phyloP scores from a whole-genome alignment of 1,140 invertebrate species.

The Hyles vespertilio region DNA sequence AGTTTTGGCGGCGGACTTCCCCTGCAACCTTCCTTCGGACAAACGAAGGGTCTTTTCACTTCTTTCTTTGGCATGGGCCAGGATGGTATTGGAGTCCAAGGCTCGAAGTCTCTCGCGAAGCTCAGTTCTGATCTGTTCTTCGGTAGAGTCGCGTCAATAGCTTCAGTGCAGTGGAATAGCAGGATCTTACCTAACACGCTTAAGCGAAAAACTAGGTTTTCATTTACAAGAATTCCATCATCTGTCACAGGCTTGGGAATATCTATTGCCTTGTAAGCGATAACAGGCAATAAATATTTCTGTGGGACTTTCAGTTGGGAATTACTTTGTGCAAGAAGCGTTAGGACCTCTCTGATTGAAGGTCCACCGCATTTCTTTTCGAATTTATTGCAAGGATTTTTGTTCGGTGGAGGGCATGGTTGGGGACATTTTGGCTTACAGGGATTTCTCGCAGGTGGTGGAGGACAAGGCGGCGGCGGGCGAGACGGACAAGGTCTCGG shows the following conservation, averaged over 20 bases:
- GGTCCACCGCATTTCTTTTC: background rate
- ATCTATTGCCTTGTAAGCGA: no score
- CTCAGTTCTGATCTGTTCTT: background rate
- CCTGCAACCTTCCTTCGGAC: conserved; percentile 45
- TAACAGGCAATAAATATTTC: no score
- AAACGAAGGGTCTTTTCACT: conserved; percentile 25
- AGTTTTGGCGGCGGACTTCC: conserved; percentile 17
- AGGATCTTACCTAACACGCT: background rate
- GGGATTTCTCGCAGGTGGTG: conserved; percentile 22
- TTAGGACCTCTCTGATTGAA: conserved; percentile 14
- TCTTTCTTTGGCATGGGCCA: conserved; percentile 37
- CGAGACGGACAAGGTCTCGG: conserved; percentile 10
- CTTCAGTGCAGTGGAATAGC: conserved; percentile 6
- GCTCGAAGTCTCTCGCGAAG: conserved; percentile 37
- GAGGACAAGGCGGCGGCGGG: conserved; percentile 7
- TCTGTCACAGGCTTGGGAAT: no score
- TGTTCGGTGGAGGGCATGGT: conserved; percentile 17
- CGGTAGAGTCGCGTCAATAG: background rate
- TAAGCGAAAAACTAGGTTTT: background rate
- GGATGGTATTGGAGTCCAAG: conserved; percentile 53
- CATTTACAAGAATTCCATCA: no score
- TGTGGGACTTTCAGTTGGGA: no score
- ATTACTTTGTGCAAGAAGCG: background rate
- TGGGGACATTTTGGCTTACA: conserved; percentile 25
- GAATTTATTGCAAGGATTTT: conserved; percentile 20